Base-by-base conservation (phyloP, 2,113 vertebrate species). In the Gulo gulo region DNA sequence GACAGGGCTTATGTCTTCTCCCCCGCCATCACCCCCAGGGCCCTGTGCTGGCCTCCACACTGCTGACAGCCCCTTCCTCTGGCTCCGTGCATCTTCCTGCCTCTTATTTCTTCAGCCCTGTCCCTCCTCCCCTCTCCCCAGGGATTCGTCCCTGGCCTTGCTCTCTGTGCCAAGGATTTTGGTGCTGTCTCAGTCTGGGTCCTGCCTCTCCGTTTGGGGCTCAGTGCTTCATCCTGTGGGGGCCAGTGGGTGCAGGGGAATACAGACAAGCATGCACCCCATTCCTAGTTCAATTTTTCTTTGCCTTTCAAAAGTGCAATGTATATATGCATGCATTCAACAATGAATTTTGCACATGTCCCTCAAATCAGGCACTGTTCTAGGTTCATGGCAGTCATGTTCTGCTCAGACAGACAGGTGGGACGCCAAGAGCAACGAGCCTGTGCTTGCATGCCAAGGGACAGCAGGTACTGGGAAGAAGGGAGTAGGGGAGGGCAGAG, bases 61-160 rank as follows among this genome's bases (percentile, higher is more conserved):
- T 6, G 45, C 50, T 73, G 23, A 18, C 61, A 29, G 26, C 8
- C 42, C 39, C 39, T 76, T 69, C 71, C 12, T 0, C 0, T 5
- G 36, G 6, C 10, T 24, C 12, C 21, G 24, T 0, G 4, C 21
- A 4, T 55, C 39, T 20, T 59, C 57, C 31, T 0, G 2, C 23
- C 79, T 88, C 78, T 83, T 69, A 13, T 31, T 45, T 73, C 31
- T 91, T 6, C 42, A 69, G 12, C 12, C 34, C 7, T 26, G 6
- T 36, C 4, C 4, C 20, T 0, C 24, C 26, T 5, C 24, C 1
- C 24, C 2, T 0, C 5, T 1, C 2, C 36, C n/a, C 21, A 10
- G 13, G 0, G 12, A 12, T 29, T 3, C 7, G 29, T 50, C 80
- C 14, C 23, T 14, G 50, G 16, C 11, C 11, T 59, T 36, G 18